Conservation (phyloP, 2,113 vertebrate species). For the Herpailurus yagouaroundi region DNA sequence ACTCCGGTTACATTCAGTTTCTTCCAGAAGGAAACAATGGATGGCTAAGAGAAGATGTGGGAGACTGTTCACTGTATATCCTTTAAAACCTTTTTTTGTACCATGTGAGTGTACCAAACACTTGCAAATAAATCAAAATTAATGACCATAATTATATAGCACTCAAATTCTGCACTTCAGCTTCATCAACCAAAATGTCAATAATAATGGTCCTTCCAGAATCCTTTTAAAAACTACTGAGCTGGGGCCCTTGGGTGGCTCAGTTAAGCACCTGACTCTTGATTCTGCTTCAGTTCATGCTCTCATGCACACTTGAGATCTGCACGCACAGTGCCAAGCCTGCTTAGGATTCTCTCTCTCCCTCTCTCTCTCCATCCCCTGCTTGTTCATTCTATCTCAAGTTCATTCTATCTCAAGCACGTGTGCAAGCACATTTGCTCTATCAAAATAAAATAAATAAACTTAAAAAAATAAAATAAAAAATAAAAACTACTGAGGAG, state of each 20-base stretch:
- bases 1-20: background rate
- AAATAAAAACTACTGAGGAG: too few relatives aligned
- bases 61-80: background rate
- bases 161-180: constrained; percentile 9
- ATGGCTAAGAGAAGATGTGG: background rate
- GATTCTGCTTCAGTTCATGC: background rate
- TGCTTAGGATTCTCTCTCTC: background rate
- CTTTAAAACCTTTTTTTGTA: background rate
- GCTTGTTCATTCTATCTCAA: too few relatives aligned
- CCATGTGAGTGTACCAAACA: background rate
- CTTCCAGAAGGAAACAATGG: background rate
- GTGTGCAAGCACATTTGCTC: too few relatives aligned
- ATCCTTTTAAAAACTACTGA: background rate
- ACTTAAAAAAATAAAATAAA: too few relatives aligned
- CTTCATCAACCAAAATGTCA: constrained; percentile 27
- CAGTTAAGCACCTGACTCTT: background rate
- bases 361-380: background rate
- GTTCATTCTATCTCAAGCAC: too few relatives aligned
- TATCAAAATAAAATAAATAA: too few relatives aligned
- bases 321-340: background rate
- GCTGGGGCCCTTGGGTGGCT: background rate
- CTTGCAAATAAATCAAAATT: constrained; percentile 42
- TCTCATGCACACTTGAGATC: background rate
- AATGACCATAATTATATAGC: constrained; percentile 24
- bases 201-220: background rate